A percentile compares a stretch with the other conserved stretches of the same genome.
Conservation (phyloP, 2,797 vertebrate genomes). For the Ptychadena robeensis region DNA sequence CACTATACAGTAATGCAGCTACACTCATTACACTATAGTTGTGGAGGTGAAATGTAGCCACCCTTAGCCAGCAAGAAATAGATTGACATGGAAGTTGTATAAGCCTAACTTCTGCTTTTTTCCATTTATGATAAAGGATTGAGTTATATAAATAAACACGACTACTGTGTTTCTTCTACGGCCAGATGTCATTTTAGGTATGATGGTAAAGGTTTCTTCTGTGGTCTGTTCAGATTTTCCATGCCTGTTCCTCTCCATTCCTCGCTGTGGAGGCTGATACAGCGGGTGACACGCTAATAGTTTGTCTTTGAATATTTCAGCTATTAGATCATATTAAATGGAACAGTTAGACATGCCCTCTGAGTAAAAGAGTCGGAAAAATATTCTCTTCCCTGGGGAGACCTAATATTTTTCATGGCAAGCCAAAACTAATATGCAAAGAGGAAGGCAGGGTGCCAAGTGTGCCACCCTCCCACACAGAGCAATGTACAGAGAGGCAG, state of each 20-base stretch:
- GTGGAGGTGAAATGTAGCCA: no score
- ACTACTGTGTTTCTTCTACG: no score
- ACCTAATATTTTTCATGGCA: background rate
- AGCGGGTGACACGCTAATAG: conserved; percentile 9
- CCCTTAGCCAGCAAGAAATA: no score
- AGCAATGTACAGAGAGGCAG: background rate
- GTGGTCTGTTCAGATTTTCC: background rate
- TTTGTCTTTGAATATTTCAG: conserved; percentile 30
- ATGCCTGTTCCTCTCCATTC: background rate
- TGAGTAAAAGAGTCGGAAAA: background rate
- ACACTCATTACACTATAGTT: no score
- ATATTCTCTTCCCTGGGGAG: conserved; percentile 15
- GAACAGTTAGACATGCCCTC: conserved; percentile 17
- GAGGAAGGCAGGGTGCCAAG: background rate
- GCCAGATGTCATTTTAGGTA: no score
- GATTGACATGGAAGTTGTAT: no score
- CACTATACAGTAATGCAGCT: no score
- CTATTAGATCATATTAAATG: conserved; percentile 44
- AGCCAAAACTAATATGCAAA: conserved; percentile 26
- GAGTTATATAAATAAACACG: no score
- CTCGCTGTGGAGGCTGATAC: background rate
- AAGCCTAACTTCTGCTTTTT: no score
- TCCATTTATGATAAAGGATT: no score
- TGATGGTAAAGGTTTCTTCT: background rate
- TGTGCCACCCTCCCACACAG: conserved; percentile 3